Base-by-base conservation (phyloP, 1,140 invertebrate species). In the Penaeus japonicus region DNA sequence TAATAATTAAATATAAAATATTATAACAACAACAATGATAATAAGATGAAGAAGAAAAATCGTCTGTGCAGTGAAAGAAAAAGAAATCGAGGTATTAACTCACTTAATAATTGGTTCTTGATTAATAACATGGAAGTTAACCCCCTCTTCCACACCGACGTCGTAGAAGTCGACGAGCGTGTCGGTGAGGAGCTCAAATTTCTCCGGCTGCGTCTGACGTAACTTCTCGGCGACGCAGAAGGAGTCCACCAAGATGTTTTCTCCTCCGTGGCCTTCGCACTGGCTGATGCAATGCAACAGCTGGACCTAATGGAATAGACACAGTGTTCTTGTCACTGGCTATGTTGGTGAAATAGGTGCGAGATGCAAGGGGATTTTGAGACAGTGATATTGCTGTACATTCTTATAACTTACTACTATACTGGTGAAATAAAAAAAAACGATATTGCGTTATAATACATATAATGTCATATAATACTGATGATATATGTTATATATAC, bases 171-270 rank as follows among this genome's bases (percentile, higher is more conserved):
- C 81, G 53, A 83, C 54, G 4, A 10, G 32, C 10, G 65, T 70
- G 35, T 35, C 55, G 0, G 81, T 24, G 3, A 83, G 81, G 35
- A 55, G 1, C 0, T 83, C 24, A 12, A 83, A 83, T 32, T 59
- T 70, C n/a, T 24, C 35, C 2, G 81, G 81, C 47, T 83, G 91
- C 55, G 94, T 91, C 20, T 91, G 59, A 73, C 93, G 94, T 91
- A 96, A 92, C 57, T 93, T 93, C 18, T 94, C 91, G 0, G 94
- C 95, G 10, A 95, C 93, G 59, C 93, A 93, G 87, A 95, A 94
- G 55, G 57, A 59, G 81, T 83, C 81, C 20, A 70, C 81, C 81
- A 83, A 35, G 27, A 65, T 20, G 57, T 59, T 83, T 10, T 83
- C 81, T 18, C 81, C 81, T 32, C 81, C 81, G 27, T 1, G 57